A percentile compares a stretch with the other conserved stretches of the same genome.
phyloP scores from a whole-genome alignment of 2,113 vertebrate species.

The Danionella cerebrum region DNA sequence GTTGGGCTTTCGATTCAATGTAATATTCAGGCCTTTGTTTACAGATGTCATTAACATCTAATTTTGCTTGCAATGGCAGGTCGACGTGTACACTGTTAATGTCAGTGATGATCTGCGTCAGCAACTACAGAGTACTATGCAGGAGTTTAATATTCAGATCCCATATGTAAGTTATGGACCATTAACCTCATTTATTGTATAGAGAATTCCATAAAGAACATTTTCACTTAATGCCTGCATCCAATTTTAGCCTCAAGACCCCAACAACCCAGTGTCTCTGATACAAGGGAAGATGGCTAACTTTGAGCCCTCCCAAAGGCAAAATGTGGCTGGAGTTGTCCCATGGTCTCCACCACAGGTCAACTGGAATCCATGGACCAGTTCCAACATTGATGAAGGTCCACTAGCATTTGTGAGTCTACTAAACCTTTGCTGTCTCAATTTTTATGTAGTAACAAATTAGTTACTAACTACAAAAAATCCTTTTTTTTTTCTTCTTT shows the following conservation, averaged over 20 bases:
- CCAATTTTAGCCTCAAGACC: constrained; percentile 66
- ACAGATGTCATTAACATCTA: background rate
- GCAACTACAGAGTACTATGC: constrained; percentile 62
- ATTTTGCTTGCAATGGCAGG: constrained; percentile 48
- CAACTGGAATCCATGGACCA: constrained; percentile 99
- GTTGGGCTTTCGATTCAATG: constrained; percentile 30
- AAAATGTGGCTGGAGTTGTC: constrained; percentile 75
- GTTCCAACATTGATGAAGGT: constrained; percentile 95
- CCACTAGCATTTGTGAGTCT: constrained; percentile 83
- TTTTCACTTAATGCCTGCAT: background rate
- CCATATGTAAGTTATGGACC: constrained; percentile 45
- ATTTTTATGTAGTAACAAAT: background rate
- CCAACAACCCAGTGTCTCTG: constrained; percentile 66
- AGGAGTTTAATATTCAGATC: constrained; percentile 73
- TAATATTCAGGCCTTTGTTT: background rate
- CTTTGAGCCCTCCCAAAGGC: constrained; percentile 84
- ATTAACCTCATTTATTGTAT: background rate
- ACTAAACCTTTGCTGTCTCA: background rate
- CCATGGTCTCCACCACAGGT: constrained; percentile 95
- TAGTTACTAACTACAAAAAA: background rate
- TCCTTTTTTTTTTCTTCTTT: constrained; percentile 4
- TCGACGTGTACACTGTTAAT: constrained; percentile 77
- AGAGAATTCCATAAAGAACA: too few relatives aligned
- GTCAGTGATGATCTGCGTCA: constrained; percentile 72
- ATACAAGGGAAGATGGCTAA: constrained; percentile 79